These are phyloP conservation scores for Ctenomys sociabilis DNA, from an alignment of 2,113 vertebrate genomes.

Conservation along the genomic window DNA sequence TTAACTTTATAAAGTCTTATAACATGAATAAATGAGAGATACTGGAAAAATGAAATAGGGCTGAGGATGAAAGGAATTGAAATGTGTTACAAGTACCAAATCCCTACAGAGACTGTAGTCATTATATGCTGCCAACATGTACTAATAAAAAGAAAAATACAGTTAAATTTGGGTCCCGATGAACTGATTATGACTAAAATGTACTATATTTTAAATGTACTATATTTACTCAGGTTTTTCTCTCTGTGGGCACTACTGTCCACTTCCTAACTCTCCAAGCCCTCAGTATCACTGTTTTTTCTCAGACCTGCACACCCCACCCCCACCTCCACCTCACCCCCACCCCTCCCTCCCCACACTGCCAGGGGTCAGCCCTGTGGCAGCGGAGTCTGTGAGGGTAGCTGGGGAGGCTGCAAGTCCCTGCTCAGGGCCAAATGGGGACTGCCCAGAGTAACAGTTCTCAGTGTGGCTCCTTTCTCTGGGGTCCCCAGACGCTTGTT, in stretches of 20 bases:
- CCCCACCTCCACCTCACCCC: too few relatives aligned
- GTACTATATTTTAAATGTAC: not conserved
- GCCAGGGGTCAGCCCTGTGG: not conserved
- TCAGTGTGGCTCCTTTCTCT: not conserved
- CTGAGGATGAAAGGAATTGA: not conserved
- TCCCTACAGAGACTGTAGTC: not conserved
- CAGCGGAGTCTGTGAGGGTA: not conserved
- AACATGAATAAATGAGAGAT: not conserved
- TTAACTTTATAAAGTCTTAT: not conserved
- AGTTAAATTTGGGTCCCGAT: not conserved
- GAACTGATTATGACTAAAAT: not conserved
- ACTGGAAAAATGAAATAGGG: not conserved
- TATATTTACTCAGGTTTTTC: not conserved
- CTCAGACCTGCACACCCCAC: not conserved
- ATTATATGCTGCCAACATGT: not conserved
- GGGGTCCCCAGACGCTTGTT: not conserved
- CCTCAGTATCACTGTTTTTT: not conserved
- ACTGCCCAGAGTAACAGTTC: not conserved
- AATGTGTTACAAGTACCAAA: not conserved
- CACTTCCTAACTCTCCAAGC: not conserved
- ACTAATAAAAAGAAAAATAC: not conserved
- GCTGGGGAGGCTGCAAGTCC: not conserved
- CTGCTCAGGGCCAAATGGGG: not conserved
- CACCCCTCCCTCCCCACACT: too few relatives aligned
- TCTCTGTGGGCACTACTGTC: not conserved